A percentile compares a stretch with the other conserved stretches of the same genome.
Conservation (phyloP, 2,113 vertebrate genomes). For the Albula goreensis region DNA sequence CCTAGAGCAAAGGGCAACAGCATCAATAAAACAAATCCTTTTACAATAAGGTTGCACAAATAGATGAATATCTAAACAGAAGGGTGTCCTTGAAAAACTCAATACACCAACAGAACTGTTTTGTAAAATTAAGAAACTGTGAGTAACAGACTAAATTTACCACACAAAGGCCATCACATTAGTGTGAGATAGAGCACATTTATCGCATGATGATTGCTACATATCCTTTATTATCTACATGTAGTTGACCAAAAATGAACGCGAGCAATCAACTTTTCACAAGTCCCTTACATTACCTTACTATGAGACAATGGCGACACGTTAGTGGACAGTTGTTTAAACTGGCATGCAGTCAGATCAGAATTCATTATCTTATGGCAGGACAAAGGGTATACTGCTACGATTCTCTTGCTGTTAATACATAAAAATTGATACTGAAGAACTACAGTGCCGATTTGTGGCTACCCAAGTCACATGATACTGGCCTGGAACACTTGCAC, state of each 20-base stretch:
- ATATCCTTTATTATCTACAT: not conserved
- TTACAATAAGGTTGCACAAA: not conserved
- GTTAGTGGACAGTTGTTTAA: not conserved
- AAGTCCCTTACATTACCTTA: not conserved
- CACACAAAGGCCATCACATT: not conserved
- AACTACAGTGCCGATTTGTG: not conserved
- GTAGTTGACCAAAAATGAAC: not conserved
- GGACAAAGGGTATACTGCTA: not conserved
- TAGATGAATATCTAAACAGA: not conserved
- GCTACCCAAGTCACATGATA: not conserved
- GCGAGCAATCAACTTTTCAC: not conserved
- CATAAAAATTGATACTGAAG: not conserved
- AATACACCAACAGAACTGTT: not conserved
- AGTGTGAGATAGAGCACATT: no score
- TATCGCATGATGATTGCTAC: no score
- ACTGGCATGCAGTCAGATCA: not conserved
- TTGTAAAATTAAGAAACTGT: not conserved
- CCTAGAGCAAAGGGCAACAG: not conserved
- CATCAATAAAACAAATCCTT: not conserved
- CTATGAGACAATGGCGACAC: not conserved
- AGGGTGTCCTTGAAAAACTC: not conserved
- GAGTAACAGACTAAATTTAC: not conserved
- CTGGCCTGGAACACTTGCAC: not conserved
- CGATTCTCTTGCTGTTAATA: not conserved
- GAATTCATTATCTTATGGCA: not conserved